Evolutionary conservation across 1,140 invertebrate species (phyloP).

Genomic region (Hyles vespertilio): DNA sequence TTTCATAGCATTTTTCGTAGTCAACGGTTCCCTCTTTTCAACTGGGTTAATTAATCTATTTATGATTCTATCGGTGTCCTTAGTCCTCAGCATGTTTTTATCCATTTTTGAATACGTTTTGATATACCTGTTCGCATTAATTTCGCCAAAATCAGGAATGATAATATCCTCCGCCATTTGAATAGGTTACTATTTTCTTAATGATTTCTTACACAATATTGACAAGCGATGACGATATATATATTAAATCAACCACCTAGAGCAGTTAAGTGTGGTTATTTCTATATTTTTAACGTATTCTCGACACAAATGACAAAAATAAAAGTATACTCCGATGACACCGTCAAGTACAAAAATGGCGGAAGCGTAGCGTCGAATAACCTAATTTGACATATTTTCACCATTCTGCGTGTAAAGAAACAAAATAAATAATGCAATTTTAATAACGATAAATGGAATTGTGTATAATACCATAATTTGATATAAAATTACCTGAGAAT

Average conservation of each 20-base stretch:
- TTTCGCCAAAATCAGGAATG: conserved; percentile 4
- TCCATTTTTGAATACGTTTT: conserved; percentile 7
- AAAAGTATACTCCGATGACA: not conserved
- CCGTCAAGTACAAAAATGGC: conserved; percentile 10
- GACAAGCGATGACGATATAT: not conserved
- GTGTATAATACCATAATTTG: too few relatives aligned
- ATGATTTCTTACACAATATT: too few relatives aligned
- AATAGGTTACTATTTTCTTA: conserved; percentile 1
- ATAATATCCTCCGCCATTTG: conserved; percentile 4
- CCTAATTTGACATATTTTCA: too few relatives aligned
- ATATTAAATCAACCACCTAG: not conserved
- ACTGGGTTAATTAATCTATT: not conserved
- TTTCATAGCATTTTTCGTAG: conserved; percentile 55
- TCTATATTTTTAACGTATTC: too few relatives aligned
- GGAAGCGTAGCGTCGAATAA: not conserved
- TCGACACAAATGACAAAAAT: too few relatives aligned
- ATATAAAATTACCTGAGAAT: too few relatives aligned
- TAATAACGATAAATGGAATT: too few relatives aligned
- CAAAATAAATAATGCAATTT: too few relatives aligned
- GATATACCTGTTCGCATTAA: conserved; percentile 1
- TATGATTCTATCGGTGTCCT: not conserved
- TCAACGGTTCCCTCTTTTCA: conserved; percentile 32
- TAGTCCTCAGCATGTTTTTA: not conserved
- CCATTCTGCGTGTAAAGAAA: too few relatives aligned
- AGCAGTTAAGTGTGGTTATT: too few relatives aligned